A percentile compares a stretch with the other conserved stretches of the same genome.
Conservation (phyloP, 2,113 vertebrate species). For the Hassar affinis region DNA sequence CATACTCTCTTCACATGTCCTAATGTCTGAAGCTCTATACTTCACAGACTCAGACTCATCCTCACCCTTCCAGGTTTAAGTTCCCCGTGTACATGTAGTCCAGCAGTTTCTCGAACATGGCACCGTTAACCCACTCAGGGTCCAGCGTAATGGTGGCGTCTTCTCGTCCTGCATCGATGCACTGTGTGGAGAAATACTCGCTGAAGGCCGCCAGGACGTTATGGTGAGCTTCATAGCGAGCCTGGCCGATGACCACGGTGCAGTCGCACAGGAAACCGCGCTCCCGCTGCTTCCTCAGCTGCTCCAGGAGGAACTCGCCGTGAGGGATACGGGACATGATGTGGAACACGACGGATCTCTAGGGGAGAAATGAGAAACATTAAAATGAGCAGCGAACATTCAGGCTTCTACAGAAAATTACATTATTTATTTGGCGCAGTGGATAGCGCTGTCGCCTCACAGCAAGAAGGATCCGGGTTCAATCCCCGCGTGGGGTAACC, state of each 20-base stretch:
- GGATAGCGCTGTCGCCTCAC: no score
- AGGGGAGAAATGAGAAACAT: neutral
- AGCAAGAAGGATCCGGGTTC: no score
- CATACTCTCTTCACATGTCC: neutral
- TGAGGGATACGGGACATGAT: conserved; percentile 64
- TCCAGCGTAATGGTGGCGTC: conserved; percentile 80
- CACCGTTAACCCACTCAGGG: conserved; percentile 84
- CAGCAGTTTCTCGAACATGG: conserved; percentile 89
- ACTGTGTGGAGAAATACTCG: conserved; percentile 85
- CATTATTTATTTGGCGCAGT: no score
- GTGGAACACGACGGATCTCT: neutral
- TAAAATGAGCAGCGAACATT: neutral
- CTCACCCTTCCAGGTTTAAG: conserved; percentile 89
- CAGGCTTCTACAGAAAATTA: neutral
- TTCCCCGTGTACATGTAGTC: conserved; percentile 93
- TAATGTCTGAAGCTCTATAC: no score
- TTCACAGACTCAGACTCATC: neutral
- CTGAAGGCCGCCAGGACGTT: conserved; percentile 95
- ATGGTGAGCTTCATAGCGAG: conserved; percentile 82
- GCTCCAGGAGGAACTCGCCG: conserved; percentile 81
- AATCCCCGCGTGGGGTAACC: no score
- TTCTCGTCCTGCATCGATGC: conserved; percentile 73
- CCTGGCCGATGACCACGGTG: conserved; percentile 79
- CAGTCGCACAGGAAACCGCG: conserved; percentile 85
- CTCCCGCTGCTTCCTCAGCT: conserved; percentile 80